Percentiles rank a stretch among this genome's conserved stretches.
These are phyloP conservation scores for Apis laboriosa DNA, from an alignment of 1,140 invertebrate genomes.

Conservation along the genomic window DNA sequence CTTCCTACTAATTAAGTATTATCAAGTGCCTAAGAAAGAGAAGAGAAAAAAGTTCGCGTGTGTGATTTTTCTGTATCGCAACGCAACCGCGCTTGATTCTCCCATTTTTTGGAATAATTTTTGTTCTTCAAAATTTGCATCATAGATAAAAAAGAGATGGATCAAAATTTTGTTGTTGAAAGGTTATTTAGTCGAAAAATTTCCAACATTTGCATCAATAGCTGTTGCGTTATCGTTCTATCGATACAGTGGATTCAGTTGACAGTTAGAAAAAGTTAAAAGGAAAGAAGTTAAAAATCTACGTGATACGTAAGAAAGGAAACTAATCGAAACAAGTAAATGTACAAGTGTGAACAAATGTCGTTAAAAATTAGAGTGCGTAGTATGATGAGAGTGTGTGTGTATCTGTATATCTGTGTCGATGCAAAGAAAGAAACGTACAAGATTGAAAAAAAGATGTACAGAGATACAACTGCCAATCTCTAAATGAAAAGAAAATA, in stretches of 20 bases:
- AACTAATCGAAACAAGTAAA: conserved; percentile 4
- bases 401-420: not conserved
- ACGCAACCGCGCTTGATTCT: conserved; percentile 38
- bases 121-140: not conserved
- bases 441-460: conserved; percentile 4
- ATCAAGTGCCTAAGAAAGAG: conserved; percentile 62
- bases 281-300: conserved; percentile 10
- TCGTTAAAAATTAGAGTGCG: not conserved
- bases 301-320: conserved; percentile 9
- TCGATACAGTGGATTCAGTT: not conserved
- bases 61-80: conserved; percentile 37
- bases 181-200: too few species aligned
- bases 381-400: not conserved
- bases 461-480: conserved; percentile 48
- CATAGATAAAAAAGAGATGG: too few species aligned
- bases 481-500: not conserved
- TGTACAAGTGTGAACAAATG: conserved; percentile 5
- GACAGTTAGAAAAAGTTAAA: not conserved
- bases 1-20: conserved; percentile 39
- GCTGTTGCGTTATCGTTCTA: conserved; percentile 13
- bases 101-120: too few species aligned
- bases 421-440: conserved; percentile 31
- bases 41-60: conserved; percentile 50
- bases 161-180: not conserved
- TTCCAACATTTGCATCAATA: not conserved